Evolutionary conservation across 2,888 invertebrate species (phyloP).

Genomic region (Drosophila longiperda): DNA sequence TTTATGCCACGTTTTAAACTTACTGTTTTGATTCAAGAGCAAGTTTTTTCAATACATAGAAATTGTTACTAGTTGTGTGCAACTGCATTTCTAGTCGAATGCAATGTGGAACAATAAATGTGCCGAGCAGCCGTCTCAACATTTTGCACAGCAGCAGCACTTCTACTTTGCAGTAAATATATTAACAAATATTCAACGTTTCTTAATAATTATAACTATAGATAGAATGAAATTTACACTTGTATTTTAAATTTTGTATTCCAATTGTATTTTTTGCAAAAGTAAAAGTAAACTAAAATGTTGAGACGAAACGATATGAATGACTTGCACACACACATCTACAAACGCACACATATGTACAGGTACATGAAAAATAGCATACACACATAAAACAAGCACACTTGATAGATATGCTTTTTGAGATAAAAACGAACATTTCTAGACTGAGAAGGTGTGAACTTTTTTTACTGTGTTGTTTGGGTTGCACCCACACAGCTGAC

Average conservation of each 20-base stretch:
- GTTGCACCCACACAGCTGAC: background rate
- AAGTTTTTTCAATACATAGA: background rate
- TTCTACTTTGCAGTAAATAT: background rate
- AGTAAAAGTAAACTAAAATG: background rate
- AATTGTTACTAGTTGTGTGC: background rate
- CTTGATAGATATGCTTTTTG: background rate
- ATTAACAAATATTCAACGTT: background rate
- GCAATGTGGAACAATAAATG: slow-evolving; percentile 4
- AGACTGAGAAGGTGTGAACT: slow-evolving; percentile 19
- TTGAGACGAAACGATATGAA: slow-evolving; percentile 8
- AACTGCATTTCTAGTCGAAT: background rate
- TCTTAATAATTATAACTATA: slow-evolving; percentile 8
- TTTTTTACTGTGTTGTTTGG: background rate
- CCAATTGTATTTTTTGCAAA: background rate
- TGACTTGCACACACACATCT: background rate
- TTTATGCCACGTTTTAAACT: slow-evolving; percentile 11
- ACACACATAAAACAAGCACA: background rate
- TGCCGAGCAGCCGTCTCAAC: slow-evolving; percentile 24
- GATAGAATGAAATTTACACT: background rate
- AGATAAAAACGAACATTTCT: background rate
- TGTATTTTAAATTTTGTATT: background rate
- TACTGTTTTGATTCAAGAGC: slow-evolving; percentile 7
- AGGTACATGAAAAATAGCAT: background rate
- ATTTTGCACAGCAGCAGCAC: slow-evolving; percentile 19
- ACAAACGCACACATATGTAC: background rate